These are phyloP conservation scores for Solen grandis DNA, from an alignment of 1,140 invertebrate genomes.

Conservation along the genomic window DNA sequence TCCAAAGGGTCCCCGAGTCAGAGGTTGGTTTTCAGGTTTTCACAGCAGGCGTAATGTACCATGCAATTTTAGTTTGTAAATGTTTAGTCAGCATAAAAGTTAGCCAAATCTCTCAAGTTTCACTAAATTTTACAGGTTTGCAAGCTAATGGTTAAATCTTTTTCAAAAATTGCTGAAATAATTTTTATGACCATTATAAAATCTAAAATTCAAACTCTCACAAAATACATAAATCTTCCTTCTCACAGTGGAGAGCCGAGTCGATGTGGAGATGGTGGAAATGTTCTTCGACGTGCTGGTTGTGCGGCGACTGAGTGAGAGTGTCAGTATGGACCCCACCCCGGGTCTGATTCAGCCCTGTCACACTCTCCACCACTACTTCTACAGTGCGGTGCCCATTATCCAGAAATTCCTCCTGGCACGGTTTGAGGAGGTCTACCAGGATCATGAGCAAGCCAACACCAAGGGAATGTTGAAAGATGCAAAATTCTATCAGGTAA, in stretches of 20 bases:
- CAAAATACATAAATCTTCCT: no score
- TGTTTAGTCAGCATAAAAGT: no score
- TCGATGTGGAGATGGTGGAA: slow-evolving; percentile 52
- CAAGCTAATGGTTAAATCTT: no score
- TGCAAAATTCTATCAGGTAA: slow-evolving; percentile 71
- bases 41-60: no score
- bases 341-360: slow-evolving; percentile 68
- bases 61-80: no score
- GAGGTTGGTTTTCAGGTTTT: no score
- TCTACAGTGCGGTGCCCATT: slow-evolving; percentile 65
- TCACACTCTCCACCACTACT: slow-evolving; percentile 67
- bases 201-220: no score
- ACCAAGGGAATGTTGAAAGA: slow-evolving; percentile 59
- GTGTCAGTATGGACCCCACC: slow-evolving; percentile 56
- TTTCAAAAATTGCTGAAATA: no score
- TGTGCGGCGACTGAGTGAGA: slow-evolving; percentile 67
- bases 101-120: no score
- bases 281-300: slow-evolving; percentile 64
- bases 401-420: slow-evolving; percentile 70
- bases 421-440: slow-evolving; percentile 63
- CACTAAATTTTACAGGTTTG: no score
- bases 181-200: no score
- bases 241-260: neutral
- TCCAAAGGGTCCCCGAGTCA: no score
- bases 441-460: slow-evolving; percentile 48